phyloP scores from a whole-genome alignment of 2,888 invertebrate species.

The Pyrocoelia pectoralis region DNA sequence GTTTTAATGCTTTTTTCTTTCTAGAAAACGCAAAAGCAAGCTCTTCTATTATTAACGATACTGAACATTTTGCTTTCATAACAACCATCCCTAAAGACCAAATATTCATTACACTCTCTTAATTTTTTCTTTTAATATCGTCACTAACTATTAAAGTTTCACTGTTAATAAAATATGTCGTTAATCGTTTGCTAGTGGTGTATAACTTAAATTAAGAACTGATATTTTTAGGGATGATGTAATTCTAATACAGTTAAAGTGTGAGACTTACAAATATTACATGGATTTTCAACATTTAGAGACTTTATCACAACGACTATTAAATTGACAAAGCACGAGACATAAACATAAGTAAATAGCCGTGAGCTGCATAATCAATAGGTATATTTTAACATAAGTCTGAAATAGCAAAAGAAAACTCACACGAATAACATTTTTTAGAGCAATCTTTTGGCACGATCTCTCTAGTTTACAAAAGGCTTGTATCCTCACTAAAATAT shows the following conservation, averaged over 20 bases:
- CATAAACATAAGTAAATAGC: not conserved
- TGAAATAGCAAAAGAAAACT: not conserved
- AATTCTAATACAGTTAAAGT: too few species aligned
- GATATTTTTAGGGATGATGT: too few species aligned
- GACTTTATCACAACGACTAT: not conserved
- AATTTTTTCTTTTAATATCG: not conserved
- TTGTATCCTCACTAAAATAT: slow-evolving; percentile 23
- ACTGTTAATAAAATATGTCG: too few species aligned
- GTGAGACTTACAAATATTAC: too few species aligned
- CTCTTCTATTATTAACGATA: slow-evolving; percentile 5
- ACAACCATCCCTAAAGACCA: not conserved
- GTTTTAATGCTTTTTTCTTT: slow-evolving; percentile 4
- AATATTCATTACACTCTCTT: not conserved
- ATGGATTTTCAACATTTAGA: not conserved
- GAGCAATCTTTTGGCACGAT: slow-evolving; percentile 13
- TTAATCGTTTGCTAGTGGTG: too few species aligned
- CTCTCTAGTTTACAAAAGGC: slow-evolving; percentile 17
- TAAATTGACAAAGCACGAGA: not conserved
- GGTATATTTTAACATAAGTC: slow-evolving; percentile 2
- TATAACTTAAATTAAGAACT: too few species aligned
- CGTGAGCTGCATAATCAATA: slow-evolving; percentile 8
- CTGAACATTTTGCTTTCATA: not conserved
- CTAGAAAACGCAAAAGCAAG: not conserved
- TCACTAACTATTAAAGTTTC: not conserved
- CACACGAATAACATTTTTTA: slow-evolving; percentile 11